Base-by-base conservation (phyloP, 2,888 invertebrate species). In the Chloroclysta siterata region DNA sequence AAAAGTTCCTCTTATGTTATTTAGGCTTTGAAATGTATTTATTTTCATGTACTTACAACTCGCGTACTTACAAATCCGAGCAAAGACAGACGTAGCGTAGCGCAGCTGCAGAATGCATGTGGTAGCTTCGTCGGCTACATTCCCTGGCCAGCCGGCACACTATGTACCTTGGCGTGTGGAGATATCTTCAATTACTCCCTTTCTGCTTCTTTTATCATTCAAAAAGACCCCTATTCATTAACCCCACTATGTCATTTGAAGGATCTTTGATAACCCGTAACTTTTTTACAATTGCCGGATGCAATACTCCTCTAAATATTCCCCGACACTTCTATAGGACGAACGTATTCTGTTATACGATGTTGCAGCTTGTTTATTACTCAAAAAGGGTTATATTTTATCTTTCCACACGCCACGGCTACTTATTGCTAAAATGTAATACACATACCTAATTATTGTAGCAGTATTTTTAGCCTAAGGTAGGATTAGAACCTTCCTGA, bases 381-480 rank as follows among this genome's bases (percentile, higher is more conserved):
- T 11, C 28, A 4, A 46, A 48, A 53, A 48, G 11, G 7, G 22
- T 17, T 59, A 0, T 11, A 22, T 62, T 48, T 64, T 44, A n/a
- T 41, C 44, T 76, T 77, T 83, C 83, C 85, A 82, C 85, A 77
- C 79, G 73, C 76, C 84, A 77, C 74, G 83, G 84, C 80, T 85
- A 84, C 85, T 82, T 77, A 17, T 84, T 83, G 90, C 88, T 87
- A 84, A 83, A 80, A 82, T 83, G 85, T 87, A 86, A 82, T 89
- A 86, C 89, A 87, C 84, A 87, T 86, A 88, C 85, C 79, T 85
- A 84, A 83, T 81, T 83, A 84, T 80, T 78, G 81, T 89, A 90
- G 89, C 89, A 90, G 90, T 90, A 91, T 90, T 91, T 78, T 84
- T 89, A 89, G 87, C 75, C 69, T 90, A 91, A 89, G 56, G 86